These are phyloP conservation scores for Neofelis nebulosa DNA, from an alignment of 2,113 vertebrate species.

Conservation along the genomic window DNA sequence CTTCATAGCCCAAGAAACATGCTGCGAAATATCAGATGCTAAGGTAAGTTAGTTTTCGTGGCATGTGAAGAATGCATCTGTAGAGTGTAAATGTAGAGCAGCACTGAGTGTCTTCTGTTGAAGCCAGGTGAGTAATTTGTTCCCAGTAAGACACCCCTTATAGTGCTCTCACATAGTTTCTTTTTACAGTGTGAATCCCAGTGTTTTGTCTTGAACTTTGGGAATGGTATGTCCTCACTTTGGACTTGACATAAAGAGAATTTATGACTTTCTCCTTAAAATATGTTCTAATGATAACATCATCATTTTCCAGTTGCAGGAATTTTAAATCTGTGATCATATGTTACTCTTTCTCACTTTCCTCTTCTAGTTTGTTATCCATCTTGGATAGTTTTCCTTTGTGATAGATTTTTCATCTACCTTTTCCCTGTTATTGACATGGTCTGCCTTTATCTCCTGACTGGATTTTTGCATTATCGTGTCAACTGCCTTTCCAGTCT, in stretches of 20 bases:
- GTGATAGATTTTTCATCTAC: neutral
- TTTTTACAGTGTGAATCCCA: neutral
- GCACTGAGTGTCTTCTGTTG: neutral
- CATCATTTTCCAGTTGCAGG: neutral
- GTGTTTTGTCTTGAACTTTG: neutral
- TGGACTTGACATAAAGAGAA: neutral
- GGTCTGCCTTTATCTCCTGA: neutral
- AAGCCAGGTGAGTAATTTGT: neutral
- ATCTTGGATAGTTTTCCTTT: neutral
- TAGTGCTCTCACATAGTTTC: neutral
- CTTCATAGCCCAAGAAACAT: slow-evolving; percentile 88
- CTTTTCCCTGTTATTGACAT: neutral
- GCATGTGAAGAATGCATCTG: neutral
- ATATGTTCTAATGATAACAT: neutral
- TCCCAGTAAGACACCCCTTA: neutral
- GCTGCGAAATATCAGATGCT: slow-evolving; percentile 90
- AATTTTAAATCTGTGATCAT: neutral
- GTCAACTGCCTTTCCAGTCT: neutral
- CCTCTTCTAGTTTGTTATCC: neutral
- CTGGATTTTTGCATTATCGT: neutral
- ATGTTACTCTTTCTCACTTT: neutral
- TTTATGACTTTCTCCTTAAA: neutral
- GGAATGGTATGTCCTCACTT: neutral
- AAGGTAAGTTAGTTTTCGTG: slow-evolving; percentile 86
- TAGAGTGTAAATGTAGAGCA: neutral